A percentile compares a stretch with the other conserved stretches of the same genome.
Evolutionary conservation across 1,140 invertebrate species (phyloP).

Genomic region (Pomacea maculata): DNA sequence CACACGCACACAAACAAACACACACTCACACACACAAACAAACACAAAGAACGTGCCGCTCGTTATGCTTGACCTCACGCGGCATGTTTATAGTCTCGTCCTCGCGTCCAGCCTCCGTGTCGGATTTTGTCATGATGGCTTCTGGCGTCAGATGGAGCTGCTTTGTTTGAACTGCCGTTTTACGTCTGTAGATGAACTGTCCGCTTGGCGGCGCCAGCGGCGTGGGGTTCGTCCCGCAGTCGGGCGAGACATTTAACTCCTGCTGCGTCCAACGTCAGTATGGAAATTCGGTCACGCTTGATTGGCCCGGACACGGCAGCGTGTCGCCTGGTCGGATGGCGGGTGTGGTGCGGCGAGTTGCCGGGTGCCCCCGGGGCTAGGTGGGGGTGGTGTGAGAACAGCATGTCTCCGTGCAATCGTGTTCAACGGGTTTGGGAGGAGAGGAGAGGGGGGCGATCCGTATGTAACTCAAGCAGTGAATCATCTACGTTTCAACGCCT

Average conservation of each 20-base stretch:
- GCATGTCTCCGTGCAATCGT: no score
- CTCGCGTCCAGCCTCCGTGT: not conserved
- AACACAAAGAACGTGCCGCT: no score
- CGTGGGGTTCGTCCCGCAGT: not conserved
- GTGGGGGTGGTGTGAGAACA: not conserved
- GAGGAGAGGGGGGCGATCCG: no score
- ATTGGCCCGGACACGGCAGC: not conserved
- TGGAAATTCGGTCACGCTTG: not conserved
- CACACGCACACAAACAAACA: no score
- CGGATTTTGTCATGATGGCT: no score
- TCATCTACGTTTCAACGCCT: no score
- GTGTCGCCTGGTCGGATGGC: no score
- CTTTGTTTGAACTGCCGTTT: not conserved
- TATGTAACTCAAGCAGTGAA: no score
- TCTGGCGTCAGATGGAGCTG: not conserved
- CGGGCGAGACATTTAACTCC: not conserved
- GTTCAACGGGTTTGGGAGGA: no score
- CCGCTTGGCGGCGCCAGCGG: not conserved
- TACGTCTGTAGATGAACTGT: not conserved
- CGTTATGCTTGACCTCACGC: not conserved
- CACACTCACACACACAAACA: no score
- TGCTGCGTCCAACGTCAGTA: not conserved
- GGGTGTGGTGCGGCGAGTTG: not conserved
- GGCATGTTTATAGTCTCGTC: constrained; percentile 4
- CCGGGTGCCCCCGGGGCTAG: not conserved